These are phyloP conservation scores for Oceanites oceanicus DNA, from an alignment of 2,113 vertebrate species.

Conservation along the genomic window DNA sequence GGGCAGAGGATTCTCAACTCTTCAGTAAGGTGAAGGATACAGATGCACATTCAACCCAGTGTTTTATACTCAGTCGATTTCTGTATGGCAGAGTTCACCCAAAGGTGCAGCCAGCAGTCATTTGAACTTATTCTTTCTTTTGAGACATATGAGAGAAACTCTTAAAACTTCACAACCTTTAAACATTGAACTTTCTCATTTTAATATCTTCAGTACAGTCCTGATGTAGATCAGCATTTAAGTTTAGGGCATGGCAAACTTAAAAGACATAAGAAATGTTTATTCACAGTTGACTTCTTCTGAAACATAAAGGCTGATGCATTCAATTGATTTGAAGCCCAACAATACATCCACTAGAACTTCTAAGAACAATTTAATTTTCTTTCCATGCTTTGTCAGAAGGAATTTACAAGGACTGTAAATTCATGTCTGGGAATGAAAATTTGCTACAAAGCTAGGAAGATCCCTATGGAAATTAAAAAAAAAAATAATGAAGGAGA, in stretches of 20 bases:
- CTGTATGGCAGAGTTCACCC: neutral
- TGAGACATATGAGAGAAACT: neutral
- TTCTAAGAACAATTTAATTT: neutral
- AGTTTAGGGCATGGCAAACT: neutral
- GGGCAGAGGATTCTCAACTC: neutral
- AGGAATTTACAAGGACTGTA: neutral
- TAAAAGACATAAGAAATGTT: neutral
- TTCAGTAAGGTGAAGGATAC: neutral
- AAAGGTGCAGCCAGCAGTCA: neutral
- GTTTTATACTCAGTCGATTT: neutral
- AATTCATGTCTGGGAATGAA: neutral
- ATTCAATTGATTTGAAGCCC: neutral
- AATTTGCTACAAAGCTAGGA: neutral
- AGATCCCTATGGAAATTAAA: neutral
- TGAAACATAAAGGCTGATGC: neutral
- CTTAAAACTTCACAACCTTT: neutral
- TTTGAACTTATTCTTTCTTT: neutral
- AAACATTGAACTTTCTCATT: neutral
- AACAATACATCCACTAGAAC: neutral
- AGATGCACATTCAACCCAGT: neutral
- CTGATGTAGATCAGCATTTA: neutral
- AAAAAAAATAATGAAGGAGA: neutral
- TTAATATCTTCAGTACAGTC: neutral
- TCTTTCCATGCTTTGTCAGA: neutral
- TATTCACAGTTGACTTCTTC: neutral